Evolutionary conservation across 2,888 invertebrate species (phyloP), one percentile per base, ranked within the genome.

Genomic region (Mimachlamys varia): DNA sequence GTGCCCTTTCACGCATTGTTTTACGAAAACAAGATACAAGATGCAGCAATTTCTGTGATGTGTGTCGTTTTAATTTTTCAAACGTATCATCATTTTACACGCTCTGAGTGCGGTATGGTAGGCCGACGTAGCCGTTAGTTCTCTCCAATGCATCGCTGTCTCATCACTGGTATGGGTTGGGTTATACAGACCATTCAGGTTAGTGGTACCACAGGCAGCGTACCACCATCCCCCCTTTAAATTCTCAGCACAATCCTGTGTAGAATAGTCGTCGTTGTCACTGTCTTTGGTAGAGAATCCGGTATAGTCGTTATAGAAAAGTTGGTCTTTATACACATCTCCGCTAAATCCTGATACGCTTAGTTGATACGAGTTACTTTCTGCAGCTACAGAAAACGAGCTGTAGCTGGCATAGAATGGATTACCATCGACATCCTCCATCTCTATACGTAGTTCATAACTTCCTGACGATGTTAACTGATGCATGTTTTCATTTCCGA

Each of bases 401-500:
- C 3, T 22, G n/a, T n/a, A 62, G 22, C 7, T 62, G 22, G 62
- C 62, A n/a, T 22, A 62, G 22, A 17, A 62, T 1, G 22, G 0
- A 22, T 7, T 22, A 62, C 62, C 62, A 3, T 62, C 22, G 10
- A n/a, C n/a, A 62, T 62, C 62, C 10, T 19, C 62, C 17, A 62
- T 62, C 22, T 62, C 62, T 22, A 62, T 22, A 17, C 62, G 22
- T 7, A 62, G 62, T 22, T 62, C 62, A 22, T 22, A 22, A 22
- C 22, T 22, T 22, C n/a, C n/a, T 5, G 22, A n/a, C 22, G 62
- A 62, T 22, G 62, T 22, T 22, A 62, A n/a, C 62, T n/a, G n/a
- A 62, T 62, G 62, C 22, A 62, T 62, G n/a, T 62, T 62, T 62
- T 62, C 62, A 62, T 62, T 62, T 62, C 62, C 62, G 22, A 62